phyloP scores from a whole-genome alignment of 2,888 invertebrate genomes.

The Mellilla xanthometata region DNA sequence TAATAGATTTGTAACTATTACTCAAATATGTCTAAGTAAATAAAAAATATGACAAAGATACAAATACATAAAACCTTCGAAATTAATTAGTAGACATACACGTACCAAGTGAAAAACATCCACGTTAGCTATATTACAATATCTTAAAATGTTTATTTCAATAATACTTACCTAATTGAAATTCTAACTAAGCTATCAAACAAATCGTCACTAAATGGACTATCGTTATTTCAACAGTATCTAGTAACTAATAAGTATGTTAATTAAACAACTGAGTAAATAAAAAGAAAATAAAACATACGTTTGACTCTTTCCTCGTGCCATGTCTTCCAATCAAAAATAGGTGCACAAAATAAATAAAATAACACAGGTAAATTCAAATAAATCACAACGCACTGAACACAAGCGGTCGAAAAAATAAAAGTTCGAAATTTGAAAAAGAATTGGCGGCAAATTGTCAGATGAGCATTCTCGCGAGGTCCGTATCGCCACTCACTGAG shows the following conservation, averaged over 20 bases:
- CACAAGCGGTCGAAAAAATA: constrained; percentile 41
- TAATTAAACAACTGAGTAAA: constrained; percentile 23
- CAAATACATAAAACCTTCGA: no score
- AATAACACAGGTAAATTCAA: constrained; percentile 42
- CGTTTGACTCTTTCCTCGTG: constrained; percentile 64
- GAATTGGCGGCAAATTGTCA: constrained; percentile 72
- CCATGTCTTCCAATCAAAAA: constrained; percentile 52
- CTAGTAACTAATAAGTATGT: background rate
- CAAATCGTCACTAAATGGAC: no score
- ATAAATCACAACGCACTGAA: constrained; percentile 47
- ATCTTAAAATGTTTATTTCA: no score
- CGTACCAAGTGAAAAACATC: no score
- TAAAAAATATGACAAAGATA: no score
- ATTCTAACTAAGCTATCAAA: no score
- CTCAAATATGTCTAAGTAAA: no score
- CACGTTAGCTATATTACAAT: no score
- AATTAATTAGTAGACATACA: no score
- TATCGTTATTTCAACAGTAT: no score
- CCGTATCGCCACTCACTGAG: constrained; percentile 75
- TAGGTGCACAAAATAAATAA: constrained; percentile 40
- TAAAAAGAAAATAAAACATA: constrained; percentile 48
- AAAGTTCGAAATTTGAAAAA: constrained; percentile 49
- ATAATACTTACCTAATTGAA: no score
- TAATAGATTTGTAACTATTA: background rate
- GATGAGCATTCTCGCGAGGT: constrained; percentile 74